Percentiles rank a stretch among this genome's conserved stretches.
These are phyloP conservation scores for Bambusicola thoracicus DNA, from an alignment of 2,113 vertebrate species.

Conservation along the genomic window DNA sequence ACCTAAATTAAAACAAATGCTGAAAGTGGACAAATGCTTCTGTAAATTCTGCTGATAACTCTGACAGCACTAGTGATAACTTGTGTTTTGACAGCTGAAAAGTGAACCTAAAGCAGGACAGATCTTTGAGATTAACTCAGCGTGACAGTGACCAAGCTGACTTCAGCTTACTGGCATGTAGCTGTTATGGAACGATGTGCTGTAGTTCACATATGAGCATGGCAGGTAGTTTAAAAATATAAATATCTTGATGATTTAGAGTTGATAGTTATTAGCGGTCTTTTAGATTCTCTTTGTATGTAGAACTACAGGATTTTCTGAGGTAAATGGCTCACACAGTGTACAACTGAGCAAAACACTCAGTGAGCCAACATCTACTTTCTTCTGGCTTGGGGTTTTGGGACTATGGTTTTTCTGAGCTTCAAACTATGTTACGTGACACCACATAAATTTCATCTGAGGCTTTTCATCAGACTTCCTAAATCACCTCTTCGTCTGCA, in stretches of 20 bases:
- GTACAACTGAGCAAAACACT: neutral
- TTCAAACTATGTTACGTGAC: neutral
- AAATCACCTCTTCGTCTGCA: neutral
- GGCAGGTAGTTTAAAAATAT: neutral
- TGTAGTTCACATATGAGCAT: neutral
- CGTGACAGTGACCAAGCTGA: neutral
- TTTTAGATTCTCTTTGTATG: neutral
- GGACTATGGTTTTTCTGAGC: neutral
- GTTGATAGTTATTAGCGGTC: neutral
- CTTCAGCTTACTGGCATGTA: neutral
- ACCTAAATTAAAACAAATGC: neutral
- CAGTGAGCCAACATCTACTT: neutral
- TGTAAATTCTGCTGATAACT: neutral
- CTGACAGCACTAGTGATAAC: neutral
- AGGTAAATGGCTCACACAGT: neutral
- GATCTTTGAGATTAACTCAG: neutral
- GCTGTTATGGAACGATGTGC: neutral
- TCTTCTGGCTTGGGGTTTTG: neutral
- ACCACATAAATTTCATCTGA: neutral
- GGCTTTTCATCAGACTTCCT: constrained; percentile 28
- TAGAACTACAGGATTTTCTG: neutral
- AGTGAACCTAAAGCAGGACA: neutral
- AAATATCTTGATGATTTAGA: neutral
- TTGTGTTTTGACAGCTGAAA: neutral
- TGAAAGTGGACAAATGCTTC: neutral